Percentiles rank a stretch among this genome's conserved stretches.
Evolutionary conservation across 2,797 vertebrate species (phyloP).

Genomic region (Myripristis murdjan): DNA sequence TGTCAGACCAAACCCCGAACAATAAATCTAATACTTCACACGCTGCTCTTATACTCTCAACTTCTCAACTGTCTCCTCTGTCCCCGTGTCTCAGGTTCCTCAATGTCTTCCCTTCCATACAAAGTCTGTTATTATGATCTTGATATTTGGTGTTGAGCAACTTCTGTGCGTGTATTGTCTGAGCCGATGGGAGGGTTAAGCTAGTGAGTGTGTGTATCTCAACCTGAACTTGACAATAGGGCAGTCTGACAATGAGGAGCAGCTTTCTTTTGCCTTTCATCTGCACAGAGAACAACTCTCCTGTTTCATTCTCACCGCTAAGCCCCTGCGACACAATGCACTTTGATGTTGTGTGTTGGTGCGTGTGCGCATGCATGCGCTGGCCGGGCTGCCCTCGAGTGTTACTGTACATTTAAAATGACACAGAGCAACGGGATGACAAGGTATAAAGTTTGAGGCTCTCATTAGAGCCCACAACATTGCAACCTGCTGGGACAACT

Average conservation of each 20-base stretch:
- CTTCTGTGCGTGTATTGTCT: conserved; percentile 75
- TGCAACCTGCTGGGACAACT: conserved; percentile 11
- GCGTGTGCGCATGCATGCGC: conserved; percentile 5
- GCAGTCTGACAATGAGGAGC: conserved; percentile 75
- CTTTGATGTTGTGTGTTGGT: conserved; percentile 72
- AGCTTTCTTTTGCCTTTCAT: conserved; percentile 82
- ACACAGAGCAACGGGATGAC: neutral
- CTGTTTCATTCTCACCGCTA: conserved; percentile 80
- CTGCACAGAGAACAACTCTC: conserved; percentile 78
- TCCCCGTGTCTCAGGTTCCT: conserved; percentile 76
- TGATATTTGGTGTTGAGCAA: conserved; percentile 78
- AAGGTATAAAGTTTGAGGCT: conserved; percentile 1
- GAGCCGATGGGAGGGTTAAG: conserved; percentile 71
- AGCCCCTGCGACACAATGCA: conserved; percentile 71
- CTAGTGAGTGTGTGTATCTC: conserved; percentile 75
- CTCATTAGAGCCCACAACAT: conserved; percentile 14
- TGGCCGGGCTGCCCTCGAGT: conserved; percentile 31
- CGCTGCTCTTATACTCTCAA: conserved; percentile 72
- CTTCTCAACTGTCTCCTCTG: conserved; percentile 80
- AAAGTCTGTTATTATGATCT: conserved; percentile 78
- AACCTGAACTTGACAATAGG: conserved; percentile 74
- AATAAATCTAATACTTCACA: conserved; percentile 79
- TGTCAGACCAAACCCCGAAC: conserved; percentile 63
- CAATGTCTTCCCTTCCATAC: conserved; percentile 65
- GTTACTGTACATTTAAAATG: conserved; percentile 13